These are phyloP conservation scores for Leucozona laternaria DNA, from an alignment of 2,888 invertebrate species.

Conservation along the genomic window DNA sequence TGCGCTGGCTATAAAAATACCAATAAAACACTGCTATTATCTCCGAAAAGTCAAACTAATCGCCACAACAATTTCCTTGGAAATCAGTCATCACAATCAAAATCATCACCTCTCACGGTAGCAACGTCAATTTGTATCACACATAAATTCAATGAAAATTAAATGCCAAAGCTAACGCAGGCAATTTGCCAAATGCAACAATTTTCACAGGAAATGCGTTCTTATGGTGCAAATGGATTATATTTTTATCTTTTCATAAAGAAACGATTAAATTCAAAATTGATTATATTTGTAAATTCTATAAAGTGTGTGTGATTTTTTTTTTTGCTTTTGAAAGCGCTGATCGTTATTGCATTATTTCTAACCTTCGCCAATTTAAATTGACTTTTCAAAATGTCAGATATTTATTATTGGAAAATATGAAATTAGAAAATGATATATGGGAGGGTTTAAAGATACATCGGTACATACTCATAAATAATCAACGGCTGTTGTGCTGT, in stretches of 20 bases:
- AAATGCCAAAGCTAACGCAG: constrained; percentile 30
- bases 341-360: not conserved
- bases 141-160: constrained; percentile 3
- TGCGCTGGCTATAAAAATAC: no score
- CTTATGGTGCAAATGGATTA: constrained; percentile 55
- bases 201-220: constrained; percentile 67
- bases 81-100: no score
- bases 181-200: constrained; percentile 67
- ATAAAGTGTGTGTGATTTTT: constrained; percentile 38
- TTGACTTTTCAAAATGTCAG: not conserved
- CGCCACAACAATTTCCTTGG: no score
- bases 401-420: no score
- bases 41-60: no score
- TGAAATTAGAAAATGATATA: no score
- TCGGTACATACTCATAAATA: no score
- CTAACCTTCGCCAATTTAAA: not conserved
- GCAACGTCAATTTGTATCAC: no score
- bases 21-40: no score
- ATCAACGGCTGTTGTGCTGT: no score
- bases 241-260: constrained; percentile 39
- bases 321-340: constrained; percentile 24
- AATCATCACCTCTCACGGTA: no score
- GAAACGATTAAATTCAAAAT: constrained; percentile 1
- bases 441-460: no score
- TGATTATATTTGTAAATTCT: not conserved